Evolutionary conservation across 2,888 invertebrate genomes (phyloP).

Genomic region (Hoplodrina ambigua): DNA sequence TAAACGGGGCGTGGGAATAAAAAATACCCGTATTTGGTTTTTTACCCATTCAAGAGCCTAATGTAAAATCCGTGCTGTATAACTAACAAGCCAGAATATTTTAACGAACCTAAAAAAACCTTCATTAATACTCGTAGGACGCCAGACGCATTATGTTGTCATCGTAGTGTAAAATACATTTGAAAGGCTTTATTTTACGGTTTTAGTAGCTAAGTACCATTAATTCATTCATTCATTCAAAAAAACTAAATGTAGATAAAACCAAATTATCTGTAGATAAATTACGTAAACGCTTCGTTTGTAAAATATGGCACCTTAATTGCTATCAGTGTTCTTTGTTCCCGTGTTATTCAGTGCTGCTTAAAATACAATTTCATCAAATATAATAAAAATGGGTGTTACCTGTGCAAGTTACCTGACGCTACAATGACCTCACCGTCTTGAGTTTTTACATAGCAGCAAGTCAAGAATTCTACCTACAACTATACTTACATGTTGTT

Average conservation of each 20-base stretch:
- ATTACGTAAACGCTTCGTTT: slow-evolving; percentile 8
- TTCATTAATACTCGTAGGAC: slow-evolving; percentile 51
- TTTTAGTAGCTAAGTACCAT: background rate
- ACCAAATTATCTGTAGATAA: background rate
- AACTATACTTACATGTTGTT: background rate
- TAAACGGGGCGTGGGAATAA: slow-evolving; percentile 46
- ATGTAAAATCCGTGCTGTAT: slow-evolving; percentile 49
- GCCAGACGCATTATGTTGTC: slow-evolving; percentile 49
- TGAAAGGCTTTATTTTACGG: slow-evolving; percentile 8
- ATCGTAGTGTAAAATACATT: slow-evolving; percentile 32
- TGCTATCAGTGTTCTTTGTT: slow-evolving; percentile 19
- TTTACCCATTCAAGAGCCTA: slow-evolving; percentile 42
- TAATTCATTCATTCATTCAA: background rate
- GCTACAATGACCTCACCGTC: slow-evolving; percentile 51
- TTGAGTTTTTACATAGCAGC: slow-evolving; percentile 35
- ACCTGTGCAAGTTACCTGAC: slow-evolving; percentile 8
- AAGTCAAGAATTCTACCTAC: slow-evolving; percentile 1
- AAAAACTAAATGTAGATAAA: no score
- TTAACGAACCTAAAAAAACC: slow-evolving; percentile 50
- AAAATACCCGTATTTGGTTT: slow-evolving; percentile 31
- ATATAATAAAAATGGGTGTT: slow-evolving; percentile 14
- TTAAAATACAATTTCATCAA: background rate
- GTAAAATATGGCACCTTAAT: background rate
- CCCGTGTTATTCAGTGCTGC: slow-evolving; percentile 14
- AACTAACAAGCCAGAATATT: slow-evolving; percentile 59